Evolutionary conservation across 2,113 vertebrate species (phyloP), one percentile per base, ranked within the genome.

Genomic region (Formicarius rufipectus): DNA sequence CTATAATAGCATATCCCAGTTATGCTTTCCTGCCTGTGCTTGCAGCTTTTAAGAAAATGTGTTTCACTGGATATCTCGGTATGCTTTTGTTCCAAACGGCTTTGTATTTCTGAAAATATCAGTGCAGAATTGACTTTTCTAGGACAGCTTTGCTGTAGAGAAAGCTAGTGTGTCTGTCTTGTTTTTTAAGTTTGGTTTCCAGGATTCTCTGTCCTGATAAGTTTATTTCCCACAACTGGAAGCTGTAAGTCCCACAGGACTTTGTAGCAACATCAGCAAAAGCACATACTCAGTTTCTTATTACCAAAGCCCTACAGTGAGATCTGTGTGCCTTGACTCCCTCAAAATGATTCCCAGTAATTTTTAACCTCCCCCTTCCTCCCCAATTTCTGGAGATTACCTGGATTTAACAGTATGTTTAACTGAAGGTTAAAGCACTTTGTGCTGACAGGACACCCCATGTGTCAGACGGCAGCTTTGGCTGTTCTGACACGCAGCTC

Each of bases 391-490:
- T 49, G 14, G 35, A 55, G 60, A 22, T 64, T 74, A 62, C 64
- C 39, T 91, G 16, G 63, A 64, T 91, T 64, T 23, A 59, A 20
- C 68, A 33, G 58, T 31, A 19, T 12, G 3, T 37, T 59, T 84
- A 94, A 21, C 63, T 89, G 69, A 79, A 62, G 62, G 87, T 64
- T 77, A 72, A 64, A 78, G 67, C 28, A 1, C 74, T 76, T 56
- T 74, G 92, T 75, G 97, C 93, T 96, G 97, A 98, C 97, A 97
- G 97, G 75, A 96, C 94, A 86, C 76, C 86, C 44, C 20, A 45
- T 55, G 92, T 97, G 97, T 96, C 97, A 90, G 92, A 89, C 73
- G 7, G 92, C 93, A 90, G 93, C 93, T 88, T 74, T 52, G 74
- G 72, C 63, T 76, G 73, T 63, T 95, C 80, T n/a, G 66, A 96